Conservation (phyloP, 2,888 invertebrate species). For the Panzeria rudis region DNA sequence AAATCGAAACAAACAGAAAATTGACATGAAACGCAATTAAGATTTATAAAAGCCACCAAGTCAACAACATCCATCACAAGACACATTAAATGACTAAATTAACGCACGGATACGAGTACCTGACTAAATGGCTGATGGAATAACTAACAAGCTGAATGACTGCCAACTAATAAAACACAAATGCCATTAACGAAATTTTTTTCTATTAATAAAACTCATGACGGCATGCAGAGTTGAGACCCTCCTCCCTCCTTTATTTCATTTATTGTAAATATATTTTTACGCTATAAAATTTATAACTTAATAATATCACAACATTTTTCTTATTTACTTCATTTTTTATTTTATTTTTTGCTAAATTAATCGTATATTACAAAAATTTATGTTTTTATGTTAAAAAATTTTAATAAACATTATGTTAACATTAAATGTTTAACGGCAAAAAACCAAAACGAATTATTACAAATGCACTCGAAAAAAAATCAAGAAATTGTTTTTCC, state of each 20-base stretch:
- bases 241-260: not conserved
- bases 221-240: constrained; percentile 25
- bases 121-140: constrained; percentile 14
- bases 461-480: not conserved
- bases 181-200: constrained; percentile 43
- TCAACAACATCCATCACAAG: constrained; percentile 35
- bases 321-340: not conserved
- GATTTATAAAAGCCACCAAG: constrained; percentile 50
- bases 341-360: constrained; percentile 7
- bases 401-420: constrained; percentile 69
- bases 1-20: constrained; percentile 32
- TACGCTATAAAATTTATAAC: constrained; percentile 45
- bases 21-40: constrained; percentile 72
- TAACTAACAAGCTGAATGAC: constrained; percentile 16
- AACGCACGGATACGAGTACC: constrained; percentile 13
- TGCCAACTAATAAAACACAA: constrained; percentile 48
- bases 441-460: constrained; percentile 19
- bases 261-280: not conserved
- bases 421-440: constrained; percentile 57
- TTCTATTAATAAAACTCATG: constrained; percentile 53
- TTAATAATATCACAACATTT: constrained; percentile 47
- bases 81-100: constrained; percentile 32
- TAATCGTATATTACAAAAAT: constrained; percentile 43
- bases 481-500: constrained; percentile 10
- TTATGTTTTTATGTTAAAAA: constrained; percentile 62